phyloP scores from a whole-genome alignment of 1,140 invertebrate species.

The Drosophila lini region DNA sequence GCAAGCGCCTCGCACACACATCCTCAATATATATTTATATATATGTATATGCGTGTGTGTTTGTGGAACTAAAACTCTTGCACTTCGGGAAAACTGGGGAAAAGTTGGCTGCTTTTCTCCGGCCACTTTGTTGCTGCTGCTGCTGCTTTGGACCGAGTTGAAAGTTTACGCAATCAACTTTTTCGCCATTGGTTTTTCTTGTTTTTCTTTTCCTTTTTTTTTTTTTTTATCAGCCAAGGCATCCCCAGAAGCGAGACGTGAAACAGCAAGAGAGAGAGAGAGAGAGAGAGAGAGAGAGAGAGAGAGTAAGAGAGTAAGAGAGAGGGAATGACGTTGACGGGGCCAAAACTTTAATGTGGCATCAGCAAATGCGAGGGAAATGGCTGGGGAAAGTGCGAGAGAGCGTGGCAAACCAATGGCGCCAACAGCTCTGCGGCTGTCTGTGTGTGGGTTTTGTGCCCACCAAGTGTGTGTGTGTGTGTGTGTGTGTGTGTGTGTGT shows the following conservation, averaged over 20 bases:
- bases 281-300: conserved; percentile 6
- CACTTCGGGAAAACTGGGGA: conserved; percentile 40
- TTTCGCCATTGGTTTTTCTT: conserved; percentile 43
- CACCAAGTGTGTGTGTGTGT: conserved; percentile 8
- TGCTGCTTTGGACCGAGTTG: conserved; percentile 33
- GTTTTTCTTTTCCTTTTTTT: background rate
- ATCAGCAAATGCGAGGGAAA: conserved; percentile 57
- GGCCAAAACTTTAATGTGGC: conserved; percentile 73
- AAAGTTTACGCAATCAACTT: conserved; percentile 64
- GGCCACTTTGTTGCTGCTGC: conserved; percentile 53
- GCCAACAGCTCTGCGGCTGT: conserved; percentile 60
- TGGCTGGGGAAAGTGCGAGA: conserved; percentile 27
- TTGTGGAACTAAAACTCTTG: conserved; percentile 52
- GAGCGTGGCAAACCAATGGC: conserved; percentile 73
- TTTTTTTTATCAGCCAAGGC: conserved; percentile 39
- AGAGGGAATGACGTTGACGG: conserved; percentile 48
- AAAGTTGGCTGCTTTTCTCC: conserved; percentile 51
- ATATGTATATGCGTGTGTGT: conserved; percentile 14
- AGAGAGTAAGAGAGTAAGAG: conserved; percentile 5
- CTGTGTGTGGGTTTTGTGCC: conserved; percentile 27
- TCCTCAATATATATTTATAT: background rate
- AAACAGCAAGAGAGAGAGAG: background rate
- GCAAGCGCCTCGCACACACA: conserved; percentile 21
- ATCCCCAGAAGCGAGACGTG: conserved; percentile 21
- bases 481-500: conserved; percentile 19